Evolutionary conservation across 30 jellyfish, hydroid and myxozoan species (phyloP), one percentile per base, ranked within the genome.

Genomic region (Turritopsis rubra): DNA sequence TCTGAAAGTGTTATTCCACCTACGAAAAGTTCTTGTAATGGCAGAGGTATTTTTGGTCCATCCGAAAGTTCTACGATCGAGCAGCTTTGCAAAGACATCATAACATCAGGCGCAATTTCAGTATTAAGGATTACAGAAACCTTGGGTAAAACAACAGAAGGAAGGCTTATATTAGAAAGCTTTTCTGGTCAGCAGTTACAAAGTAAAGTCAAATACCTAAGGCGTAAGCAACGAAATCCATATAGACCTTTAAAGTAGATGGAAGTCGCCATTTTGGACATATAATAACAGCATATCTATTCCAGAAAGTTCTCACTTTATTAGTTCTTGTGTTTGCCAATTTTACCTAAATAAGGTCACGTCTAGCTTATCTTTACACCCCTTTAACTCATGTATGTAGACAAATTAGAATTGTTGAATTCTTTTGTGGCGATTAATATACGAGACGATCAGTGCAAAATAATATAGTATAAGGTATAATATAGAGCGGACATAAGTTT

Each of bases 1-100:
- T 21, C 76, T 66, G 76, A 66, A 7, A 41, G 60, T 41, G 76
- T 66, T 21, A 66, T 66, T 21, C 76, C 76, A 66, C 76, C 76
- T 21, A 66, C 76, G 29, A 66, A 21, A 66, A 21, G 29, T 21
- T 66, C 76, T 66, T 66, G 29, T 26, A 26, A 26, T 66, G 29
- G 29, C 29, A 21, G 29, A 26, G 29, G 17, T 21, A 21, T 66
- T 21, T 66, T 66, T 66, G 76, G 29, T 66, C 29, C 7, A 21
- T 21, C 29, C 29, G 76, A 66, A 66, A 3, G 29, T 26, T 21
- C 27, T 17, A 26, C 27, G 29, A 66, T 66, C 76, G 29, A 66
- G 17, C 27, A 26, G 27, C 76, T 66, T 66, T 66, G 76, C 29
- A 21, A 21, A 21, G 76, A 66, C 76, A 66, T 66, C 76, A 66